These are phyloP conservation scores for Aleiodes alternator DNA, from an alignment of 2,888 invertebrate species.

Conservation along the genomic window DNA sequence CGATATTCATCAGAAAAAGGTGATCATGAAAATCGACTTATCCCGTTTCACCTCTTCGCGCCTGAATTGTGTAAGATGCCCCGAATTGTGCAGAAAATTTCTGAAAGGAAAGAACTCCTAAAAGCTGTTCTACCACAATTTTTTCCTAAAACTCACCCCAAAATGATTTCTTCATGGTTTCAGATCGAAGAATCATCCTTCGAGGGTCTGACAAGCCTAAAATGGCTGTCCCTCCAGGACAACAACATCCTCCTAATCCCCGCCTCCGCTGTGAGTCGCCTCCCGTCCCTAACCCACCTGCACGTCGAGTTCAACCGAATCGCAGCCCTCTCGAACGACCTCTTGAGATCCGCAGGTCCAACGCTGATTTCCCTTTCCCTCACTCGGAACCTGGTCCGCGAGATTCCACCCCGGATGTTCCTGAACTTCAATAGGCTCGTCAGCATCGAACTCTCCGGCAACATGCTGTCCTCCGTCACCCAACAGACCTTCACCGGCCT, in stretches of 20 bases:
- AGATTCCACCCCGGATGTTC: conserved; percentile 88
- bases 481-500: conserved; percentile 86
- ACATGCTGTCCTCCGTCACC: conserved; percentile 83
- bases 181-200: conserved; percentile 93
- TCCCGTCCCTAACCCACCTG: conserved; percentile 84
- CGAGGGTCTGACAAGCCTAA: conserved; percentile 86
- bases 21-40: too few relatives aligned
- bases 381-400: conserved; percentile 90
- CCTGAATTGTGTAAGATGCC: too few relatives aligned
- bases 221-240: conserved; percentile 87
- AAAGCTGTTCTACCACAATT: too few relatives aligned
- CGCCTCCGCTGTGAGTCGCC: conserved; percentile 87
- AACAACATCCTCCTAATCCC: conserved; percentile 92
- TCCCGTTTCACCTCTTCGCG: too few relatives aligned
- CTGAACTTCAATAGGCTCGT: conserved; percentile 85
- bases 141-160: background rate
- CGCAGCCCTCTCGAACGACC: conserved; percentile 88
- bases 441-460: conserved; percentile 87
- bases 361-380: conserved; percentile 84
- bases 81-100: too few relatives aligned
- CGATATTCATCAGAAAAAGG: too few relatives aligned
- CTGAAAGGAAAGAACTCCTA: too few relatives aligned
- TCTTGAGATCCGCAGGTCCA: conserved; percentile 84
- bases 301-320: conserved; percentile 92
- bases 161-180: conserved; percentile 19